A percentile compares a stretch with the other conserved stretches of the same genome.
phyloP scores from a whole-genome alignment of 2,797 vertebrate species.

The Uromys caudimaculatus region DNA sequence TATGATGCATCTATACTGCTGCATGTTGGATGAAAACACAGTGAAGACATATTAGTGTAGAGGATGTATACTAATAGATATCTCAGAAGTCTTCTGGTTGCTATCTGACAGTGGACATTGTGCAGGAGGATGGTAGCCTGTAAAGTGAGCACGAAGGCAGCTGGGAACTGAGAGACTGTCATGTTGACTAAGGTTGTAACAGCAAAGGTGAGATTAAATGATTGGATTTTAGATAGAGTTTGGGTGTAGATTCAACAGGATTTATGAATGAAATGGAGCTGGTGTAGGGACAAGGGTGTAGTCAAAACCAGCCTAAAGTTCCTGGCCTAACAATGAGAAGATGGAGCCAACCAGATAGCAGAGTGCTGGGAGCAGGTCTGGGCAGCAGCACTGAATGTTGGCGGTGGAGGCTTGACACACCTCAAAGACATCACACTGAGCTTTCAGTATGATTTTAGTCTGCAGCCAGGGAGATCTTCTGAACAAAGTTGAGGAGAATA shows the following conservation, averaged over 20 bases:
- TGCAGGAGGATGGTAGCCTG: neutral
- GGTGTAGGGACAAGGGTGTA: neutral
- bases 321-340: neutral
- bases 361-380: neutral
- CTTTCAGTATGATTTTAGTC: neutral
- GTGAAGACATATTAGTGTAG: neutral
- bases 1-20: neutral
- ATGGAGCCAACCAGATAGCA: neutral
- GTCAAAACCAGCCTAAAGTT: neutral
- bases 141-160: neutral
- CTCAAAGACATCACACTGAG: neutral
- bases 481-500: neutral
- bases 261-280: neutral
- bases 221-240: neutral
- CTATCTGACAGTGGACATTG: neutral
- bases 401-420: neutral
- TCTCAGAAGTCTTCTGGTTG: neutral
- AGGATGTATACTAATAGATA: neutral
- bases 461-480: neutral
- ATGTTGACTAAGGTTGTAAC: neutral
- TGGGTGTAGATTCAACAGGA: neutral
- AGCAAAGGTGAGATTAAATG: neutral
- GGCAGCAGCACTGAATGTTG: neutral
- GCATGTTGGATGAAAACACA: neutral
- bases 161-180: neutral